Evolutionary conservation across 2,888 invertebrate species (phyloP).

Genomic region (Colletes collaris): DNA sequence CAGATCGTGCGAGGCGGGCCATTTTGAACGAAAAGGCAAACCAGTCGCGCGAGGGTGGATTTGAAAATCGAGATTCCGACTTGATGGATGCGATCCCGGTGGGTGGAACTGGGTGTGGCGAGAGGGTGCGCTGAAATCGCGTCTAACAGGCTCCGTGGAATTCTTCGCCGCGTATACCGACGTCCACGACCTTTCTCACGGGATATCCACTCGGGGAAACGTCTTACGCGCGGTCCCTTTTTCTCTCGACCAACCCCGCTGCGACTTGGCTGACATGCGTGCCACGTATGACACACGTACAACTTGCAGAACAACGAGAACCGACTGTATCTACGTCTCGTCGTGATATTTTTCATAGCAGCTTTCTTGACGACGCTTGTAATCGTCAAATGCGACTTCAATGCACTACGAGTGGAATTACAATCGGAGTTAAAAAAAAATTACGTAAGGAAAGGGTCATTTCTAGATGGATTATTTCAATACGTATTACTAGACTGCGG

Average conservation of each 20-base stretch:
- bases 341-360: too few species aligned
- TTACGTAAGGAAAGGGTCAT: too few species aligned
- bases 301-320: too few species aligned
- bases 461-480: too few species aligned
- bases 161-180: conserved; percentile 42
- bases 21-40: conserved; percentile 50
- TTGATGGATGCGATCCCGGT: conserved; percentile 63
- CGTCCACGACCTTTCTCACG: conserved; percentile 50
- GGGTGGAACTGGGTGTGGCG: conserved; percentile 69
- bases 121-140: conserved; percentile 65
- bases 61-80: conserved; percentile 67
- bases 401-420: too few species aligned
- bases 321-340: too few species aligned
- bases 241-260: conserved; percentile 60
- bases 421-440: too few species aligned
- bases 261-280: conserved; percentile 60
- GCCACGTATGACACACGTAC: conserved; percentile 18
- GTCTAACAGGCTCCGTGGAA: conserved; percentile 55
- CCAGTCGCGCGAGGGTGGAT: conserved; percentile 56
- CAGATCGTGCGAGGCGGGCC: conserved; percentile 47
- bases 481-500: too few species aligned
- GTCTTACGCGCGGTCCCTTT: conserved; percentile 48
- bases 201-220: conserved; percentile 58
- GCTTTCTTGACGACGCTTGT: too few species aligned
- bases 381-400: too few species aligned